A percentile compares a stretch with the other conserved stretches of the same genome.
These are phyloP conservation scores for Champsocephalus gunnari DNA, from an alignment of 2,797 vertebrate species.

Conservation along the genomic window DNA sequence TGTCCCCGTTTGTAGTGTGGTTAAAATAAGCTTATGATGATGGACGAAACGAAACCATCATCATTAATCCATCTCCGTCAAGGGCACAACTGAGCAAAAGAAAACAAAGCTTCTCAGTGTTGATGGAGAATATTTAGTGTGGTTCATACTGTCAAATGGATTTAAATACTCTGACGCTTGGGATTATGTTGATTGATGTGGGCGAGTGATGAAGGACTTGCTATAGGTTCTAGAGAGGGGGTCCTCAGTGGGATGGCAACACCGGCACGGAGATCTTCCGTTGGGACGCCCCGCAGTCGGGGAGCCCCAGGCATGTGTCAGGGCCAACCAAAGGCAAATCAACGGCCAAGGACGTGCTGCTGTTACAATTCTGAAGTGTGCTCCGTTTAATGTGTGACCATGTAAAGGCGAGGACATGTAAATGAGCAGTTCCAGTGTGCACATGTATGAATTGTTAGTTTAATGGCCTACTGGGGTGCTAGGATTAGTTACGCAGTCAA, in stretches of 20 bases:
- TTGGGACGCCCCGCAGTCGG: constrained; percentile 41
- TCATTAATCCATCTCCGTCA: constrained; percentile 25
- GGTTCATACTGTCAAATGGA: constrained; percentile 9
- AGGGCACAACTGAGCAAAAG: background rate
- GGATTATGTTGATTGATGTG: constrained; percentile 53
- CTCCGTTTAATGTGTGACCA: constrained; percentile 56
- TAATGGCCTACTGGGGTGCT: constrained; percentile 62
- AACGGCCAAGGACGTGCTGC: constrained; percentile 55
- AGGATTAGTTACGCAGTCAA: constrained; percentile 57
- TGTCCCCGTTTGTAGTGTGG: constrained; percentile 9
- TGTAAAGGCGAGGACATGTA: constrained; percentile 57
- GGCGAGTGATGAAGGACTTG: constrained; percentile 62
- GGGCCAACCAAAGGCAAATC: constrained; percentile 53
- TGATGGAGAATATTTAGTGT: constrained; percentile 2
- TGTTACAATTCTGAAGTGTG: constrained; percentile 43
- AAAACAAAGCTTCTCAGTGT: constrained; percentile 18
- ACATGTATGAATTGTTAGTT: constrained; percentile 49
- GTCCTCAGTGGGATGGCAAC: constrained; percentile 38
- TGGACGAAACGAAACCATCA: constrained; percentile 6
- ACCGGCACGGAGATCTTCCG: constrained; percentile 27
- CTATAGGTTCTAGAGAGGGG: constrained; percentile 20
- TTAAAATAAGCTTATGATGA: constrained; percentile 13
- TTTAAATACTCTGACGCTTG: constrained; percentile 37
- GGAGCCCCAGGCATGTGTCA: constrained; percentile 70
- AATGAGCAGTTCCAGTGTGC: constrained; percentile 53